Evolutionary conservation across 2,888 invertebrate genomes (phyloP).

Genomic region (Himalopsyche japonica): DNA sequence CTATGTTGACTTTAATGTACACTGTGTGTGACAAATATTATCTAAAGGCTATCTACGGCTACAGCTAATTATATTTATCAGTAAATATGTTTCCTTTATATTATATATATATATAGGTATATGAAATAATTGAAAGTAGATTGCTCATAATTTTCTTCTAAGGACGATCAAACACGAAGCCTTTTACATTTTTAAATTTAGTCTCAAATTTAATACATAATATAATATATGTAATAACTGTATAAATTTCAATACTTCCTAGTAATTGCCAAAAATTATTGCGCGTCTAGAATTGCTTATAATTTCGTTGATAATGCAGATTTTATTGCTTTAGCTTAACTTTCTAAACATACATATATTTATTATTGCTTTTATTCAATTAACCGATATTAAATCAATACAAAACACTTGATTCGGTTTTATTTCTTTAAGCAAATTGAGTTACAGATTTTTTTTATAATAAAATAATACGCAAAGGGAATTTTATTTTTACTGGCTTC

Average conservation of each 20-base stretch:
- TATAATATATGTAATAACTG: not conserved
- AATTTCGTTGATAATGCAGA: conserved; percentile 28
- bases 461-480: too few species aligned
- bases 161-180: conserved; percentile 2
- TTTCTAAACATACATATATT: not conserved
- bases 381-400: not conserved
- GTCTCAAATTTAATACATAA: conserved; percentile 15
- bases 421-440: too few species aligned
- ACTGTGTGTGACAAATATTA: too few species aligned
- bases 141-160: conserved; percentile 10
- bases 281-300: conserved; percentile 33
- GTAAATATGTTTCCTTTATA: too few species aligned
- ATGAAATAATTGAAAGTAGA: conserved; percentile 12
- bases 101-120: not conserved
- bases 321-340: conserved; percentile 28
- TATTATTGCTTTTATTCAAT: not conserved
- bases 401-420: too few species aligned
- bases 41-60: too few species aligned
- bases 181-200: conserved; percentile 7
- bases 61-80: too few species aligned
- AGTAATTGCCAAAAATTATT: conserved; percentile 35
- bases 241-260: not conserved
- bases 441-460: too few species aligned
- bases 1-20: too few species aligned
- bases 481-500: too few species aligned